Base-by-base conservation (phyloP, 2,113 vertebrate species). In the Sorex araneus region DNA sequence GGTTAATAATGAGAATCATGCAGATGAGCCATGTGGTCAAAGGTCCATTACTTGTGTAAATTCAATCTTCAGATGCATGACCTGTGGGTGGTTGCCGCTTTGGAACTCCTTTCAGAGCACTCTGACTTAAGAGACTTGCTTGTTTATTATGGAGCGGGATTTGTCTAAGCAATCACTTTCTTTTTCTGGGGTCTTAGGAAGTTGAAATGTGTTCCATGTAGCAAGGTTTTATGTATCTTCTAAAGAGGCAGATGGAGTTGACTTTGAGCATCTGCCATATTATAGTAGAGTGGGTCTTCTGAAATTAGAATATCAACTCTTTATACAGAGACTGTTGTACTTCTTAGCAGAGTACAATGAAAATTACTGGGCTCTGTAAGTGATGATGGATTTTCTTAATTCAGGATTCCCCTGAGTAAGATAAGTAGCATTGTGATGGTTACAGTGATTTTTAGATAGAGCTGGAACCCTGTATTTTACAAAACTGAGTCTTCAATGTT, bases 191-290 rank as follows among this genome's bases (percentile, higher is more conserved):
- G 32, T 89, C 66, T 27, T 54, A 8, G 23, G 32, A 27, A 84
- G 69, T 92, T 92, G 40, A 94, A 94, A 94, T 83, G 10, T 92
- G 83, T 90, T 82, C 70, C 19, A 40, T 77, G 63, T 69, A 84
- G 75, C 47, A 82, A 82, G 69, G 86, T 80, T 94, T 92, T 91
- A 91, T 57, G 32, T 86, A 60, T 78, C 34, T 60, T 94, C 57
- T 82, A 74, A 88, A 79, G 71, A 94, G 36, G 40, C 54, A 84
- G 76, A 78, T 82, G 83, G 63, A 92, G 36, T 88, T 94, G 88
- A 94, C 87, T 93, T 88, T 84, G 77, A 86, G 40, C 40, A 85
- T 78, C 92, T 95, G 84, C 75, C 43, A 67, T 91, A 83, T 85
- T 92, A 69, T 85, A 76, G 28, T 76, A 23, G 66, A 88, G 32